phyloP scores from a whole-genome alignment of 2,797 vertebrate genomes.

The Melanotaenia maccullochi region DNA sequence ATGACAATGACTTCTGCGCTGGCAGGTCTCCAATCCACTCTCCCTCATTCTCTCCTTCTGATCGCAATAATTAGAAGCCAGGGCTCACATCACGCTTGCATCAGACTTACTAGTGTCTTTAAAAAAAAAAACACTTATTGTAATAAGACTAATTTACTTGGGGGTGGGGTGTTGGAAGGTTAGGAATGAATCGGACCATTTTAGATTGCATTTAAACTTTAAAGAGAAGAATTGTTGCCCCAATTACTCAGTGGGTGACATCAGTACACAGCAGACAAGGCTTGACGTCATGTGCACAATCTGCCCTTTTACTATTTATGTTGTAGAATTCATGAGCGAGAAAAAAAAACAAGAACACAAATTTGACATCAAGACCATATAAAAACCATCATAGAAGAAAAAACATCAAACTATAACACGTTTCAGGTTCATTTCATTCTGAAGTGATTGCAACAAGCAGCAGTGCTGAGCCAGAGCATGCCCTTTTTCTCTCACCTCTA shows the following conservation, averaged over 20 bases:
- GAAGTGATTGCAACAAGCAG: neutral
- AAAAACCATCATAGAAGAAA: slow-evolving; percentile 5
- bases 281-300: neutral
- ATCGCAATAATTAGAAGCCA: slow-evolving; percentile 17
- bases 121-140: neutral
- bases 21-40: slow-evolving; percentile 24
- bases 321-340: neutral
- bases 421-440: neutral
- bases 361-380: neutral
- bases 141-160: neutral
- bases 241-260: neutral
- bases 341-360: neutral
- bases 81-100: slow-evolving; percentile 18
- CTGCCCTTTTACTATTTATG: neutral
- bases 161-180: neutral
- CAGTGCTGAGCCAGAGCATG: neutral
- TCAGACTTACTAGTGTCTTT: slow-evolving; percentile 7
- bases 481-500: slow-evolving; percentile 6
- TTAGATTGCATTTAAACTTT: neutral
- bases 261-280: neutral
- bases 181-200: neutral
- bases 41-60: slow-evolving; percentile 6
- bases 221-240: neutral
- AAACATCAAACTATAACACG: neutral
- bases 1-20: slow-evolving; percentile 45